Percentiles rank a stretch among this genome's conserved stretches.
phyloP scores from a whole-genome alignment of 2,797 vertebrate species.

The Bradypodion ventrale region DNA sequence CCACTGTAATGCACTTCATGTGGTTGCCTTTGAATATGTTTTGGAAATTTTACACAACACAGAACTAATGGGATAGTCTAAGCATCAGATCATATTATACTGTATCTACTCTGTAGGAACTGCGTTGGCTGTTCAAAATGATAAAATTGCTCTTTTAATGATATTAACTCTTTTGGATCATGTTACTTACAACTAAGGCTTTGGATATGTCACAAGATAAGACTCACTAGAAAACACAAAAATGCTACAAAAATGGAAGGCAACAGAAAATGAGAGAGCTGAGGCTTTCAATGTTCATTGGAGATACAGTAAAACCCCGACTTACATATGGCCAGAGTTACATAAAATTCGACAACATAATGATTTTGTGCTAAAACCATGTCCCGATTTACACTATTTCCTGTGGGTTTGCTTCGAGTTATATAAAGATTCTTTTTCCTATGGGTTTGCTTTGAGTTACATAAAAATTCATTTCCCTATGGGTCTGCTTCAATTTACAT shows the following conservation, averaged over 20 bases:
- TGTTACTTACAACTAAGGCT: neutral
- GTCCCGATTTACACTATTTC: no score
- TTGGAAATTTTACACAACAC: neutral
- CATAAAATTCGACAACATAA: no score
- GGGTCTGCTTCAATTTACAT: no score
- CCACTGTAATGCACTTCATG: neutral
- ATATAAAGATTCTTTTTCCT: no score
- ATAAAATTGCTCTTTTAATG: neutral
- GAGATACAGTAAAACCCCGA: no score
- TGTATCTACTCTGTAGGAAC: neutral
- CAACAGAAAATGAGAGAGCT: neutral
- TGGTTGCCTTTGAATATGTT: neutral
- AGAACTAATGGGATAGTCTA: neutral
- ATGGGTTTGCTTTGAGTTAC: no score
- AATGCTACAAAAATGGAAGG: neutral
- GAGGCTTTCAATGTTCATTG: no score
- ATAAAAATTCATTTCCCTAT: no score
- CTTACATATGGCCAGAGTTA: no score
- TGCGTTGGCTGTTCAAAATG: neutral
- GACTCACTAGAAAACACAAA: neutral
- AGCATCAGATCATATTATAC: neutral
- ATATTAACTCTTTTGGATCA: neutral
- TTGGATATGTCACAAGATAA: no score
- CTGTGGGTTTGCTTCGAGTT: no score
- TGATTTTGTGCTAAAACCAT: no score